Evolutionary conservation across 1,140 invertebrate genomes (phyloP), one percentile per base, ranked within the genome.

Genomic region (Drosophila tropicalis): DNA sequence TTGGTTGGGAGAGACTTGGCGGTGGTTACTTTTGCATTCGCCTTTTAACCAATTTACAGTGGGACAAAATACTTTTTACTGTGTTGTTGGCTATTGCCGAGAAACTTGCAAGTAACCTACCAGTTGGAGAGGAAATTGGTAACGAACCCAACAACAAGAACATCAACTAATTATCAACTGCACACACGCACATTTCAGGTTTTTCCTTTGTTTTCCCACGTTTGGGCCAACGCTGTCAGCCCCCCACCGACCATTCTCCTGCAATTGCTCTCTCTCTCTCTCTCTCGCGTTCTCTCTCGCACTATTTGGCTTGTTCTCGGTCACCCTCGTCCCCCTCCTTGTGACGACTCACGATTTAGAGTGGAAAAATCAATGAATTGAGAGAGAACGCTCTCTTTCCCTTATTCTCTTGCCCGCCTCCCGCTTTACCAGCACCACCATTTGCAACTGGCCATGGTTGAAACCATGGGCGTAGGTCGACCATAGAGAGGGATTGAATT

Each of bases 301-400:
- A 29, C 5, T 29, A 5, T 29, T 29, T 29, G 5, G 29, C 29
- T 29, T 5, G 5, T 29, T 19, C 15, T 47, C 15, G 7, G 15
- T 6, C 9, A 6, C 7, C 7, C 5, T 9, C 44, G 29, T 3
- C 17, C 15, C 7, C 6, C 17, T 47, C 4, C 44, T 51, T 51
- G 44, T 51, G 19, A 51, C 12, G 47, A 15, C 62, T 22, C 44
- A 22, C 44, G 44, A 51, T 51, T 51, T 51, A 51, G 44, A 76
- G 67, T 70, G 71, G 75, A 77, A 77, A 77, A 77, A 77, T 77
- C 75, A 77, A 77, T 77, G 75, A 77, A 77, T 67, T 58, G 63
- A 40, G 55, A 64, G 56, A 39, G 71, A 12, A 54, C 19, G 40
- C 44, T 51, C 44, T 51, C 44, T 51, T 51, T 51, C 19, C 44